Percentiles rank a stretch among this genome's conserved stretches.
Evolutionary conservation across 1,140 invertebrate species (phyloP).

Genomic region (Heliothis virescens): DNA sequence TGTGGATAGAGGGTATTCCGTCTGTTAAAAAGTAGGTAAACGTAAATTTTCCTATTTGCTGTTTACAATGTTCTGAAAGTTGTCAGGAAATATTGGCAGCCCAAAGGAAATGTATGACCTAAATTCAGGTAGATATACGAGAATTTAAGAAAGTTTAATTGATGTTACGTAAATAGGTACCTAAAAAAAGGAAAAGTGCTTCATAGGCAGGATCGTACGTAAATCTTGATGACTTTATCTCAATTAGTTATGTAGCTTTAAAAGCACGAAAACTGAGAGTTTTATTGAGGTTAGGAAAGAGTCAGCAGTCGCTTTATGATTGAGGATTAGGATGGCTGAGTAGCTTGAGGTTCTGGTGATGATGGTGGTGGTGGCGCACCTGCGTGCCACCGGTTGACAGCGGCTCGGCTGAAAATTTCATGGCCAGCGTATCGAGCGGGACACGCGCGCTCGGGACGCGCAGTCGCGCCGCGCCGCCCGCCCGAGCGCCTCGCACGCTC

Average conservation of each 20-base stretch:
- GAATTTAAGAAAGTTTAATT: no score
- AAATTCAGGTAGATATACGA: no score
- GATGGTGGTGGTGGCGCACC: slow-evolving; percentile 56
- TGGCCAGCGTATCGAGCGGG: slow-evolving; percentile 82
- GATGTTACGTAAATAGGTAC: no score
- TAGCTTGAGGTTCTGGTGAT: not conserved
- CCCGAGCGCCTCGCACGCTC: slow-evolving; percentile 62
- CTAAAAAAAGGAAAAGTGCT: no score
- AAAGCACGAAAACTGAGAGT: not conserved
- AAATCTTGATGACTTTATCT: no score
- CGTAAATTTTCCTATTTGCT: no score
- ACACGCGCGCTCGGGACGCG: slow-evolving; percentile 59
- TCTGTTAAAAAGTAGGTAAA: no score
- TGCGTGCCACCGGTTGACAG: slow-evolving; percentile 83
- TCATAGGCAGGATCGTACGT: no score
- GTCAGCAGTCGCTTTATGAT: not conserved
- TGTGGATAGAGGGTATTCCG: no score
- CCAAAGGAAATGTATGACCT: not conserved
- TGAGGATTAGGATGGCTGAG: no score
- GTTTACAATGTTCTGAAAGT: no score
- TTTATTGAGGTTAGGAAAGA: not conserved
- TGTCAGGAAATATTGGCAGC: not conserved
- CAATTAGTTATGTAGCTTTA: no score
- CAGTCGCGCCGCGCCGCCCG: slow-evolving; percentile 70
- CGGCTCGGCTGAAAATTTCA: slow-evolving; percentile 81